Evolutionary conservation across 2,113 vertebrate genomes (phyloP).

Genomic region (Scartelaos histophorus): DNA sequence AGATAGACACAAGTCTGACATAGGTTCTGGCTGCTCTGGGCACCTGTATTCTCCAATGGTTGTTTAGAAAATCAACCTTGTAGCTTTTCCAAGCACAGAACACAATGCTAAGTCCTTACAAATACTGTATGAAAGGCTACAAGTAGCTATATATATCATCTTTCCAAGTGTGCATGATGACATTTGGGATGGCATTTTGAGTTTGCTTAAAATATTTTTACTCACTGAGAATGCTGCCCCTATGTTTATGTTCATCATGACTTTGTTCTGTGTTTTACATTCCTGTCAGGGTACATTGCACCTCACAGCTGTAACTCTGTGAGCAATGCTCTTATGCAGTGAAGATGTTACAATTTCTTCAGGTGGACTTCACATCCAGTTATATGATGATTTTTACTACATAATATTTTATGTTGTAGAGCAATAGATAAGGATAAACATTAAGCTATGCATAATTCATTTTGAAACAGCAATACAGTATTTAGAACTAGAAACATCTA

Average conservation of each 20-base stretch:
- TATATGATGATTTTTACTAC: not conserved
- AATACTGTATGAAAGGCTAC: no score
- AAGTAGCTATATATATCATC: not conserved
- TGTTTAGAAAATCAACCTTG: constrained; percentile 69
- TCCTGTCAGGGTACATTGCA: constrained; percentile 29
- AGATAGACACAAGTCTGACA: constrained; percentile 86
- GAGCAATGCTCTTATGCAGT: constrained; percentile 35
- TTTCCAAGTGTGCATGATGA: constrained; percentile 16
- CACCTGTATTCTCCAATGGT: constrained; percentile 95
- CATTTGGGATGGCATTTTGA: constrained; percentile 7
- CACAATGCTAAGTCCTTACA: not conserved
- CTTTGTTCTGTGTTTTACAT: constrained; percentile 24
- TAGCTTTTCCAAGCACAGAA: constrained; percentile 27
- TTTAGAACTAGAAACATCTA: not conserved
- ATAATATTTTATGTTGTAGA: not conserved
- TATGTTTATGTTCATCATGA: constrained; percentile 24
- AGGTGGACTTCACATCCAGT: not conserved
- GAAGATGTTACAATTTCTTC: not conserved
- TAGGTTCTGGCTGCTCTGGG: constrained; percentile 89
- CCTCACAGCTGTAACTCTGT: constrained; percentile 14
- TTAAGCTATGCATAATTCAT: not conserved
- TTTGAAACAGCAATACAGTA: not conserved
- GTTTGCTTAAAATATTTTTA: constrained; percentile 2
- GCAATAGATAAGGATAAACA: not conserved
- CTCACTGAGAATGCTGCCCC: constrained; percentile 7